These are phyloP conservation scores for Phylloscopus collybita DNA, from an alignment of 2,797 vertebrate genomes.

Conservation along the genomic window DNA sequence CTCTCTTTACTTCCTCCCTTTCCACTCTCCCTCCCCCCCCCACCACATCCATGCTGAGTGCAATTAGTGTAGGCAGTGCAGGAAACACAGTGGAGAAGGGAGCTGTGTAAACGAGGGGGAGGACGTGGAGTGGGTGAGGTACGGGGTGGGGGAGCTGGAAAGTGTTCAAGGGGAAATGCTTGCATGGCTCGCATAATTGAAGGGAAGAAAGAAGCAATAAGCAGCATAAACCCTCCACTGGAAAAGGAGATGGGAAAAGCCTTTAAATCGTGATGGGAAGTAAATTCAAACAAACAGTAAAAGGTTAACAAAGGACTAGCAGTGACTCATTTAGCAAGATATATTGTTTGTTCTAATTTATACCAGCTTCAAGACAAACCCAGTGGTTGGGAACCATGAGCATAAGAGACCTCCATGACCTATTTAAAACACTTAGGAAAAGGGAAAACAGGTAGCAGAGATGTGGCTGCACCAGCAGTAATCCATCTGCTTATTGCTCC, in stretches of 20 bases:
- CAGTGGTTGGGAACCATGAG: not conserved
- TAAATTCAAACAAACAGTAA: conserved; percentile 16
- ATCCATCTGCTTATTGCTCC: not conserved
- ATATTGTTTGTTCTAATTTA: not conserved
- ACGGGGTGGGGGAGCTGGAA: conserved; percentile 26
- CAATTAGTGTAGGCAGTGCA: conserved; percentile 17
- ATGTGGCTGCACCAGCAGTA: not conserved
- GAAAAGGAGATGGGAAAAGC: conserved; percentile 35
- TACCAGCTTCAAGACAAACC: not conserved
- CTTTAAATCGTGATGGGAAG: conserved; percentile 23
- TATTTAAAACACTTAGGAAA: not conserved
- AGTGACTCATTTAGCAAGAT: not conserved
- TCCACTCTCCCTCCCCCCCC: not conserved
- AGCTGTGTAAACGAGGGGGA: not conserved
- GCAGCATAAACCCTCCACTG: not conserved
- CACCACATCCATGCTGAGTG: not conserved
- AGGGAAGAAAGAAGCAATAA: conserved; percentile 1
- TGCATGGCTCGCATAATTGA: not conserved
- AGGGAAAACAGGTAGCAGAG: not conserved
- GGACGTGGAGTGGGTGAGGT: not conserved
- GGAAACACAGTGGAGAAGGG: not conserved
- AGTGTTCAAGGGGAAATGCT: conserved; percentile 32
- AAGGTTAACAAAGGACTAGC: conserved; percentile 36
- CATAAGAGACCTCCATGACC: not conserved
- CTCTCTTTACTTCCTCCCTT: not conserved